These are phyloP conservation scores for Etheostoma cragini DNA, from an alignment of 2,113 vertebrate species.

Conservation along the genomic window DNA sequence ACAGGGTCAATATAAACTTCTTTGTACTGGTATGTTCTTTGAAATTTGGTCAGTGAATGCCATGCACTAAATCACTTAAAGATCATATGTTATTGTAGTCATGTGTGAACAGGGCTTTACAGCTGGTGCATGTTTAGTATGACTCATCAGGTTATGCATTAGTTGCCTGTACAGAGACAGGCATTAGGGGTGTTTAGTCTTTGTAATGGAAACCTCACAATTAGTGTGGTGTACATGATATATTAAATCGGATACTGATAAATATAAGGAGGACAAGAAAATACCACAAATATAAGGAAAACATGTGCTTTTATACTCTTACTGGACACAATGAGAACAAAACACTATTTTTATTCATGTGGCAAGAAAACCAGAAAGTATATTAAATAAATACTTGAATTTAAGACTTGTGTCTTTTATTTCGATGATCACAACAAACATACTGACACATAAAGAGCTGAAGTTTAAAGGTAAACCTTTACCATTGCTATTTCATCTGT, in stretches of 20 bases:
- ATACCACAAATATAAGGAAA: background rate
- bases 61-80: background rate
- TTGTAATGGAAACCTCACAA: background rate
- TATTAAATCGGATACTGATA: background rate
- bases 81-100: background rate
- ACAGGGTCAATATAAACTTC: conserved; percentile 4
- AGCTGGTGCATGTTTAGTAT: background rate
- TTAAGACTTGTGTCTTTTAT: conserved; percentile 45
- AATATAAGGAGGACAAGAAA: no score
- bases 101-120: background rate
- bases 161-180: background rate
- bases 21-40: background rate
- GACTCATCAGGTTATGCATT: background rate
- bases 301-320: background rate
- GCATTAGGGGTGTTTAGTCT: background rate
- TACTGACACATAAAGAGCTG: conserved; percentile 38
- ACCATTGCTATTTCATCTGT: conserved; percentile 17
- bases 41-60: background rate
- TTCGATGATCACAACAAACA: conserved; percentile 57
- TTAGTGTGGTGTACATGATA: background rate
- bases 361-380: background rate
- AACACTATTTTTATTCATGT: background rate
- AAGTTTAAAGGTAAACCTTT: conserved; percentile 11
- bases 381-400: conserved; percentile 14
- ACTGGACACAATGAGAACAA: background rate